Evolutionary conservation across 2,113 vertebrate species (phyloP).

Genomic region (Cinclus mexicanus): DNA sequence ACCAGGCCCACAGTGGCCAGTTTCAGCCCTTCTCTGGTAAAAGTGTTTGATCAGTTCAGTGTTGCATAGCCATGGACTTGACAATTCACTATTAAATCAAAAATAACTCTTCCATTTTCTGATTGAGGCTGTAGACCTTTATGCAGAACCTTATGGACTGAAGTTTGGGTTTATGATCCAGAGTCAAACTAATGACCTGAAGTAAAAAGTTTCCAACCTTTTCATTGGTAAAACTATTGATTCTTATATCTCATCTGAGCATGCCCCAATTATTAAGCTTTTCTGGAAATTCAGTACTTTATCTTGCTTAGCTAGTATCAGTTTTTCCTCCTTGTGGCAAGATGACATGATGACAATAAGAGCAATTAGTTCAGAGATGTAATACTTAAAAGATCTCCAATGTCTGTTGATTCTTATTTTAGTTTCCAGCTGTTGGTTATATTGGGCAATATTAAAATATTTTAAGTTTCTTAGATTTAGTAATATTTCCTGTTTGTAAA

Average conservation of each 20-base stretch:
- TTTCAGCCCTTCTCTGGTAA: background rate
- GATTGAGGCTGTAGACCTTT: background rate
- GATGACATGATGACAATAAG: background rate
- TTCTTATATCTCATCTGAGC: background rate
- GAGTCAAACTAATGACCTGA: background rate
- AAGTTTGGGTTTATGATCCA: background rate
- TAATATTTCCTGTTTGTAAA: slow-evolving; percentile 56
- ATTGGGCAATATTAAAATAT: slow-evolving; percentile 37
- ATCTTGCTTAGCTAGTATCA: background rate
- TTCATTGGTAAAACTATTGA: background rate
- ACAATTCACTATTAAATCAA: background rate
- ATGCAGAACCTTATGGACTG: background rate
- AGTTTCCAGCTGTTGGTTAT: slow-evolving; percentile 45
- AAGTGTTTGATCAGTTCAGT: background rate
- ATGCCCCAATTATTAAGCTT: background rate
- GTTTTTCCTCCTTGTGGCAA: background rate
- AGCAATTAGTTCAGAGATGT: background rate
- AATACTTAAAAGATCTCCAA: background rate
- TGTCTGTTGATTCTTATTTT: slow-evolving; percentile 30
- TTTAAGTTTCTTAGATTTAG: slow-evolving; percentile 27
- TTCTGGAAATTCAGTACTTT: background rate
- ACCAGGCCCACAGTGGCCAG: background rate
- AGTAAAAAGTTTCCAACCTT: background rate
- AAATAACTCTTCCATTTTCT: background rate
- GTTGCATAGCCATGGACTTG: background rate